Evolutionary conservation across 2,888 invertebrate genomes (phyloP), one percentile per base, ranked within the genome.

Genomic region (Molanna angustata): DNA sequence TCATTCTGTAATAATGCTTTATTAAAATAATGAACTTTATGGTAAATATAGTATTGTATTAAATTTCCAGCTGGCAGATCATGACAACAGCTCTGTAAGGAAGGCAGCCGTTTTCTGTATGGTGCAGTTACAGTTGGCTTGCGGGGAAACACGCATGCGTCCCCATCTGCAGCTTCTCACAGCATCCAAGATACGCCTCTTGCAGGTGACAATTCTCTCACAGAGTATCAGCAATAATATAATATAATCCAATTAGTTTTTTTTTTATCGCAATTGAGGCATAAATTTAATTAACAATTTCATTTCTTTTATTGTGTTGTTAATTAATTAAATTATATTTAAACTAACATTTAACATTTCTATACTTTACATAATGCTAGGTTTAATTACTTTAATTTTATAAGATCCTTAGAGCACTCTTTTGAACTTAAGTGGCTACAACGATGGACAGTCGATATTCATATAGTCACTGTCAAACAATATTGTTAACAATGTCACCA

Each of bases 71-170:
- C 84, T 94, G 59, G 94, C 95, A 49, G 95, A 97, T 68, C 91
- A 95, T 69, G 78, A 80, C 49, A 93, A 95, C 71, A 94, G 94
- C 49, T 86, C 91, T 60, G 94, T 98, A 19, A 83, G 98, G 43
- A 98, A 98, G 70, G 94, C 95, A 62, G 92, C 94, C 9, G 94
- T 97, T 14, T 96, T 98, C 76, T 96, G 96, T 67, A 93, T 98
- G 85, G 97, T 98, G 3, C 91, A 94, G 41, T 83, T 97, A 63
- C 92, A 97, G 65, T 83, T 89, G 66, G 86, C 87, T 33, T 85
- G 94, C 6, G 96, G 96, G 1, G 93, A 94, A 66, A 90, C 89
- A 19, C 79, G 84, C 32, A 81, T 96, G 69, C 80, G 84, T 64
- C 91, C 92, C 2, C 90, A 92, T 67, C 80, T 96, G 54, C 79